Evolutionary conservation across 2,113 vertebrate species (phyloP).

Genomic region (Ammodytes dubius): DNA sequence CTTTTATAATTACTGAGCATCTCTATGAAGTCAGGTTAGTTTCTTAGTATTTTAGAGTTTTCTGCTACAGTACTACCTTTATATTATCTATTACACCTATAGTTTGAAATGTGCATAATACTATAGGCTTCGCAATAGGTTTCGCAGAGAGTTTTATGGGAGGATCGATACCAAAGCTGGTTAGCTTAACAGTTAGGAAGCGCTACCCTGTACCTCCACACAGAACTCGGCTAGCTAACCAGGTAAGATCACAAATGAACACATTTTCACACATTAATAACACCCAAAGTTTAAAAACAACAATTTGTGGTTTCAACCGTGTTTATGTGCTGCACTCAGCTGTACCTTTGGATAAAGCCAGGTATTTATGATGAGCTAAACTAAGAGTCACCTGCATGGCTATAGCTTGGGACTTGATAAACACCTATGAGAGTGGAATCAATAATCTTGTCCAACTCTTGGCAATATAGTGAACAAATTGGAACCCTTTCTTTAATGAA

Average conservation of each 20-base stretch:
- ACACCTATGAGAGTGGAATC: neutral
- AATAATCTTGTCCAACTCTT: constrained; percentile 6
- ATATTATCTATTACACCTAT: neutral
- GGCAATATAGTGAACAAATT: neutral
- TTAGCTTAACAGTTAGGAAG: neutral
- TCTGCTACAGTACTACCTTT: neutral
- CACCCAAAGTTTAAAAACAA: neutral
- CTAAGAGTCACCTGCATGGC: neutral
- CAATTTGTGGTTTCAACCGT: neutral
- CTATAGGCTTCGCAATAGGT: neutral
- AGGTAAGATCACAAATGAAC: neutral
- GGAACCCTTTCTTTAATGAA: constrained; percentile 4
- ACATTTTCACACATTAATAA: neutral
- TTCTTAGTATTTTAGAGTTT: neutral
- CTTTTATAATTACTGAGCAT: neutral
- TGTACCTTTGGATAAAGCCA: neutral
- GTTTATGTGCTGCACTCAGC: neutral
- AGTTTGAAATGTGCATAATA: constrained; percentile 3
- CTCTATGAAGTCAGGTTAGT: neutral
- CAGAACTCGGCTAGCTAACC: neutral
- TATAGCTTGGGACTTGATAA: neutral
- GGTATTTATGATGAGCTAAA: neutral
- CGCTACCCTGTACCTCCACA: neutral
- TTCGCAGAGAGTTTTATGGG: neutral
- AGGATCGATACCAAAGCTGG: neutral